These are phyloP conservation scores for Pandemis corylana DNA, from an alignment of 2,888 invertebrate genomes.

Conservation along the genomic window DNA sequence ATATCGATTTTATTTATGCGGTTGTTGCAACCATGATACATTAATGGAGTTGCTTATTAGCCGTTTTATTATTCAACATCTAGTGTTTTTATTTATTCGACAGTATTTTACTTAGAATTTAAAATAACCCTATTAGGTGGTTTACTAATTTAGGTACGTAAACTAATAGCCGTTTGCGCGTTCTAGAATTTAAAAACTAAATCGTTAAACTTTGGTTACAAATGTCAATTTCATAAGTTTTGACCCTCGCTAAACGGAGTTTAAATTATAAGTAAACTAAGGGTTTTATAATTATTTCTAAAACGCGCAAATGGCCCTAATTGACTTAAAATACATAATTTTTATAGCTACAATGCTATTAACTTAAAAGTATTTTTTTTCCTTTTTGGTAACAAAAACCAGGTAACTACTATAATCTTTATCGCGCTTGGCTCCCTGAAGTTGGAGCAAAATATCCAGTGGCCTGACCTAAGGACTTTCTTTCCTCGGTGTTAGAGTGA, in stretches of 20 bases:
- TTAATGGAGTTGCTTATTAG: constrained; percentile 25
- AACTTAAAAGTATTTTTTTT: too few relatives aligned
- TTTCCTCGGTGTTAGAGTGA: constrained; percentile 82
- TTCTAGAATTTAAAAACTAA: too few relatives aligned
- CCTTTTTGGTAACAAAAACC: too few relatives aligned
- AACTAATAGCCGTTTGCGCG: background rate
- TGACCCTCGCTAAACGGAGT: too few relatives aligned
- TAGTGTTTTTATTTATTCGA: constrained; percentile 16
- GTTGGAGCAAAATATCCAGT: background rate
- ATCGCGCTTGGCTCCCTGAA: background rate
- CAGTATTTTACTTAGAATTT: constrained; percentile 10
- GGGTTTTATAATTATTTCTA: too few relatives aligned
- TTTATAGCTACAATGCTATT: too few relatives aligned
- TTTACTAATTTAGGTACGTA: background rate
- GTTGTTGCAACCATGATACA: constrained; percentile 24
- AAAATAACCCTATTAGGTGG: constrained; percentile 13
- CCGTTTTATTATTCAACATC: constrained; percentile 32
- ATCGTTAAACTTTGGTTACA: too few relatives aligned
- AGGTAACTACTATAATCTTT: background rate
- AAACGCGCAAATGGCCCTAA: too few relatives aligned
- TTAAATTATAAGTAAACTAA: too few relatives aligned
- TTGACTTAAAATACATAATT: too few relatives aligned
- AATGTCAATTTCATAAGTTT: too few relatives aligned
- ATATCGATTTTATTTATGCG: constrained; percentile 37
- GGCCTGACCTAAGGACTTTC: background rate